Conservation (phyloP, 2,888 invertebrate genomes). For the Agonopterix heracliana region DNA sequence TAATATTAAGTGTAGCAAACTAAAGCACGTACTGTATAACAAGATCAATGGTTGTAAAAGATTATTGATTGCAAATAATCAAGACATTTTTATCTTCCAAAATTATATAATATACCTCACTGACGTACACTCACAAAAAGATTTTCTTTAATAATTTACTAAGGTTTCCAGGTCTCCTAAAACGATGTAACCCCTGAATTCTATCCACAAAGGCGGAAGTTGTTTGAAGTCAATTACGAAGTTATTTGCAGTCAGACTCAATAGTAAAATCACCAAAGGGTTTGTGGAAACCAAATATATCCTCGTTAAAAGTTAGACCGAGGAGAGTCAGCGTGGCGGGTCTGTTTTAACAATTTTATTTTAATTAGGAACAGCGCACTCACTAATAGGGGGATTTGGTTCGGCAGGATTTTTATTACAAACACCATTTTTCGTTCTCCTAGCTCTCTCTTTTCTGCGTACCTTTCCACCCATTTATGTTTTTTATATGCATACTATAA, state of each 20-base stretch:
- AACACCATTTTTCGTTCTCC: too few species aligned
- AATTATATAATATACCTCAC: too few species aligned
- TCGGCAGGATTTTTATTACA: conserved; percentile 38
- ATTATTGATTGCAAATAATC: too few species aligned
- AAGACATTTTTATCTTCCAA: too few species aligned
- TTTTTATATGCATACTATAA: too few species aligned
- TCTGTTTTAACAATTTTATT: conserved; percentile 73
- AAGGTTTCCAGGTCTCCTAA: conserved; percentile 21
- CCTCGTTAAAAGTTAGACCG: conserved; percentile 74
- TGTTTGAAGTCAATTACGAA: conserved; percentile 73
- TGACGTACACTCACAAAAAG: too few species aligned
- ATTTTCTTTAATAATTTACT: too few species aligned
- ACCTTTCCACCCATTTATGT: too few species aligned
- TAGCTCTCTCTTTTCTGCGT: too few species aligned
- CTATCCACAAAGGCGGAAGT: conserved; percentile 53
- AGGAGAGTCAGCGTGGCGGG: conserved; percentile 42
- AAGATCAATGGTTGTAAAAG: too few species aligned
- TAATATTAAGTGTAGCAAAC: too few species aligned
- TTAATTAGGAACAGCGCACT: conserved; percentile 68
- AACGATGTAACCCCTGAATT: conserved; percentile 39
- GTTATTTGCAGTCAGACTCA: conserved; percentile 72
- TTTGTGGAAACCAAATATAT: conserved; percentile 73
- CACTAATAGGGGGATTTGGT: conserved; percentile 60
- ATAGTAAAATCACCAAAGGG: conserved; percentile 74
- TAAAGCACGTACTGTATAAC: too few species aligned